Percentiles rank a stretch among this genome's conserved stretches.
phyloP scores from a whole-genome alignment of 2,113 vertebrate species.

The Ciconia maguari region DNA sequence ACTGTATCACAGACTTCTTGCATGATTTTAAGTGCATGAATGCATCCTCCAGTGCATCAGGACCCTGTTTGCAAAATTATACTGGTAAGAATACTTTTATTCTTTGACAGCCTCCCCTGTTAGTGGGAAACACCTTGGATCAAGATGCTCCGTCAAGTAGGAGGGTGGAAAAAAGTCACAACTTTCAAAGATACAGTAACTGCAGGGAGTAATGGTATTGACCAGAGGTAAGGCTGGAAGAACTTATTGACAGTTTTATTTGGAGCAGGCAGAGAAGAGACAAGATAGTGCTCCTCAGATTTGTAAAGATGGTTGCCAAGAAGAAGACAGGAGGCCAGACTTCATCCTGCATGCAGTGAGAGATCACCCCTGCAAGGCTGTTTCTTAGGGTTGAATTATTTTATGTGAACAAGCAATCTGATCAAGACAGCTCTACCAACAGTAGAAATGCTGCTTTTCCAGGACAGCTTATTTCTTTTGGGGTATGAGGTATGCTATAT shows the following conservation, averaged over 20 bases:
- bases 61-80: background rate
- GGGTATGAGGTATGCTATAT: too few species aligned
- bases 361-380: background rate
- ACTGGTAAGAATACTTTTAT: background rate
- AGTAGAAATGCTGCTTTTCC: background rate
- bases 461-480: background rate
- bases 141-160: background rate
- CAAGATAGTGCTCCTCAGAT: background rate
- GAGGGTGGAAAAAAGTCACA: background rate
- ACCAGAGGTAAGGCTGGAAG: background rate
- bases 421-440: background rate
- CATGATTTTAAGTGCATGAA: background rate
- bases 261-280: background rate
- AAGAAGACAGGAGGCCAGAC: background rate
- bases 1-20: background rate
- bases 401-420: background rate
- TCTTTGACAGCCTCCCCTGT: background rate
- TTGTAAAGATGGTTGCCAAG: background rate
- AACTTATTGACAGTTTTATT: background rate
- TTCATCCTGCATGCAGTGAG: background rate
- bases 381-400: background rate
- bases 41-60: background rate
- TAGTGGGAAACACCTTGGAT: background rate
- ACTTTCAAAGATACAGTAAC: background rate
- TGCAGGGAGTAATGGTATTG: background rate